Conservation (phyloP, 2,113 vertebrate species). For the Sardina pilchardus region DNA sequence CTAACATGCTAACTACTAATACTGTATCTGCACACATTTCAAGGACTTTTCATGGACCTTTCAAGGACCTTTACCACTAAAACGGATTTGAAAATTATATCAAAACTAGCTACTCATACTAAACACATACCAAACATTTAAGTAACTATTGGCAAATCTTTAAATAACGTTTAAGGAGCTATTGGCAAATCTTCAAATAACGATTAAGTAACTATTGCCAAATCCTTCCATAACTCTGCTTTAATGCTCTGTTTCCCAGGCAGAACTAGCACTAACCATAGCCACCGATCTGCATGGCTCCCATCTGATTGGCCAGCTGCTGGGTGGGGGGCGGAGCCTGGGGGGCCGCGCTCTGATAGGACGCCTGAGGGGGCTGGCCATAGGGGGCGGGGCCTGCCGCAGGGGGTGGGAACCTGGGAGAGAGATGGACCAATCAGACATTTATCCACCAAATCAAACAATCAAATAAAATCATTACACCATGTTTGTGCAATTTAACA, state of each 20-base stretch:
- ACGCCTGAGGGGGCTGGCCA: slow-evolving; percentile 58
- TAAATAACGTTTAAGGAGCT: no score
- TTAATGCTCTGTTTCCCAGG: not conserved
- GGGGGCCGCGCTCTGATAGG: slow-evolving; percentile 67
- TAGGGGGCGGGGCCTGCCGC: slow-evolving; percentile 59
- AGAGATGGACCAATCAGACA: not conserved
- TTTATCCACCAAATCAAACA: no score
- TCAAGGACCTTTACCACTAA: not conserved
- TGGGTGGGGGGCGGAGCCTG: slow-evolving; percentile 64
- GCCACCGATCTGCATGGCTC: slow-evolving; percentile 81
- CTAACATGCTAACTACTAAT: no score
- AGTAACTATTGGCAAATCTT: no score
- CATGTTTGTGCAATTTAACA: no score
- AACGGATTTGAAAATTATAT: not conserved
- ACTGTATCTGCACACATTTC: no score
- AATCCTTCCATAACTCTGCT: not conserved
- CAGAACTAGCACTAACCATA: slow-evolving; percentile 72
- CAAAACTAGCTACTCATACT: not conserved
- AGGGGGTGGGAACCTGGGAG: slow-evolving; percentile 59
- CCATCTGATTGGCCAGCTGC: slow-evolving; percentile 83
- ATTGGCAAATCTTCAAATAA: no score
- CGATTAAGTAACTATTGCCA: no score
- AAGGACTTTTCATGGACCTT: not conserved
- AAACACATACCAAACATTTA: no score
- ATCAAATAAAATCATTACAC: no score